Conservation (phyloP, 53 echinoderm and acorn worm species). For the Hippasteria phrygiana region DNA sequence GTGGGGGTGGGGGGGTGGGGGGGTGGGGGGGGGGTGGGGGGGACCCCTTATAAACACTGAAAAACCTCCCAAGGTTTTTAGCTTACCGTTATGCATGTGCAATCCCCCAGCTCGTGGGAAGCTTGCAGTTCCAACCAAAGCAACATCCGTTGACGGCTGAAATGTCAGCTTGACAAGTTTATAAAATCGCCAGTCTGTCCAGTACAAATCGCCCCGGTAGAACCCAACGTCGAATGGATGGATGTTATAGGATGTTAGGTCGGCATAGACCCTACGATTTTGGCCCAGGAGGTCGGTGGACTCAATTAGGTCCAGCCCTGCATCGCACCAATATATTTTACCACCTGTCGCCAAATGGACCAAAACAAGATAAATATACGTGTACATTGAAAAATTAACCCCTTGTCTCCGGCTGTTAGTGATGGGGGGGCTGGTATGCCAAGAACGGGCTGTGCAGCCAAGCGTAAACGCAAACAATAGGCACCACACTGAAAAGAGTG, state of each 20-base stretch:
- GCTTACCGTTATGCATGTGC: conserved; percentile 60
- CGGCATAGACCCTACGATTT: conserved; percentile 24
- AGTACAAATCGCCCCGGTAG: conserved; percentile 45
- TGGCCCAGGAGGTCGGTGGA: conserved; percentile 47
- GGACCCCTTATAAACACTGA: background rate
- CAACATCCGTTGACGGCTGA: background rate
- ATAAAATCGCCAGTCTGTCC: conserved; percentile 61
- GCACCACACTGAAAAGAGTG: no score
- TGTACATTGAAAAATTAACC: background rate
- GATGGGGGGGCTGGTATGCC: no score
- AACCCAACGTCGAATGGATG: conserved; percentile 74
- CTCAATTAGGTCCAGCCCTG: conserved; percentile 64
- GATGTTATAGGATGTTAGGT: conserved; percentile 6
- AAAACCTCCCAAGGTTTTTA: background rate
- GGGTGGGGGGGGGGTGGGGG: no score
- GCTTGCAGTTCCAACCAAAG: background rate
- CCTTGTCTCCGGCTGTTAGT: no score
- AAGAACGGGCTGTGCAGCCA: no score
- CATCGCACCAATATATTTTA: conserved; percentile 75
- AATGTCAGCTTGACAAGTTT: background rate
- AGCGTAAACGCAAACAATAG: no score
- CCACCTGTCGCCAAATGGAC: conserved; percentile 27
- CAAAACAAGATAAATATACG: background rate
- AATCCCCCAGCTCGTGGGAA: conserved; percentile 49
- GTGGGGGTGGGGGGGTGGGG: no score